phyloP scores from a whole-genome alignment of 2,113 vertebrate genomes.

The Alethe diademata region DNA sequence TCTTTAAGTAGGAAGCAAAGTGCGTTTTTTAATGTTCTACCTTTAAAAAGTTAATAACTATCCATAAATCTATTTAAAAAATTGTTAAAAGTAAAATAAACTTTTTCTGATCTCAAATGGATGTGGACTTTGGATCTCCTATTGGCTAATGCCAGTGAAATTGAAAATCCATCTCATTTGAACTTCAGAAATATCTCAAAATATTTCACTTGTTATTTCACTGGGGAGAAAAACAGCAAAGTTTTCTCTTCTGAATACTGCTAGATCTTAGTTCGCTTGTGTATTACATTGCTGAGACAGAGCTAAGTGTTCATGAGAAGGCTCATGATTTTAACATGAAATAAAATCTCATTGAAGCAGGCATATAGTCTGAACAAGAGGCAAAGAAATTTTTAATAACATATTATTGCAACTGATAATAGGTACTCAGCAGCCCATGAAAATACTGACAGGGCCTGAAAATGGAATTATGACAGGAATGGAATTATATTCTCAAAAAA shows the following conservation, averaged over 20 bases:
- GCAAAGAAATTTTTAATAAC: background rate
- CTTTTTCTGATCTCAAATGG: background rate
- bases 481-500: background rate
- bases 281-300: background rate
- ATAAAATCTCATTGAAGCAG: background rate
- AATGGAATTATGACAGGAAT: background rate
- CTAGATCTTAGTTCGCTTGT: background rate
- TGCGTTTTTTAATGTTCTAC: background rate
- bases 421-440: background rate
- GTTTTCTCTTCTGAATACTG: background rate
- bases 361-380: background rate
- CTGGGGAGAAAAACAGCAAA: background rate
- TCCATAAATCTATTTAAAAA: background rate
- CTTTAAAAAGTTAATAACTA: background rate
- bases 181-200: background rate
- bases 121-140: background rate
- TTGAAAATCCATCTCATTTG: background rate
- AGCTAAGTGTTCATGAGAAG: background rate
- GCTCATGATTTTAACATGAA: background rate
- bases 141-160: background rate
- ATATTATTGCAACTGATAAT: background rate
- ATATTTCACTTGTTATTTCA: background rate
- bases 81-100: background rate
- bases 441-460: background rate
- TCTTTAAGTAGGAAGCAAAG: background rate